Evolutionary conservation across 1,140 invertebrate species (phyloP).

Genomic region (Bombus confusus): DNA sequence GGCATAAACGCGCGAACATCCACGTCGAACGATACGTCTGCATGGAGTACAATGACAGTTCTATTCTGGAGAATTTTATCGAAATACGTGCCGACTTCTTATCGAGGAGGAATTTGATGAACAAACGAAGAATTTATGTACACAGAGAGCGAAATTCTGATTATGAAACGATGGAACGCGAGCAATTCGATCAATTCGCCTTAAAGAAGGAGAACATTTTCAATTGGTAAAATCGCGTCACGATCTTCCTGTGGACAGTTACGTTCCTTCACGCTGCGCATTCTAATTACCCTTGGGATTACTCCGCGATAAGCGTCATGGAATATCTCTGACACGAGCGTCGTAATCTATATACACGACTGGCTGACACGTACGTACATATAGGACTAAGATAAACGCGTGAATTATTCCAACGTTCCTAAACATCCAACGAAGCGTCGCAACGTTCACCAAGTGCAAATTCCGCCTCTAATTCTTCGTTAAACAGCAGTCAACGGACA

Average conservation of each 20-base stretch:
- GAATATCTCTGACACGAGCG: neutral
- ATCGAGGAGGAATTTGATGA: neutral
- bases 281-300: conserved; percentile 25
- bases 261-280: neutral
- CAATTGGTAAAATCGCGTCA: neutral
- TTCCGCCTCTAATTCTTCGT: neutral
- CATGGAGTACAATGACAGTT: too few species aligned
- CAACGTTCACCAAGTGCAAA: neutral
- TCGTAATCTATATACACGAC: conserved; percentile 7
- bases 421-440: neutral
- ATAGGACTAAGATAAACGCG: neutral
- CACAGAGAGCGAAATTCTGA: too few species aligned
- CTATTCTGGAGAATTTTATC: neutral
- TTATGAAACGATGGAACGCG: too few species aligned
- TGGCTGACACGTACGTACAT: neutral
- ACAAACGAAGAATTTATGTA: neutral
- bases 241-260: neutral
- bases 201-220: neutral
- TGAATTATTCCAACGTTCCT: neutral
- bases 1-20: too few species aligned
- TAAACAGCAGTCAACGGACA: neutral
- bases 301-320: conserved; percentile 20
- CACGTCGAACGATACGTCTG: too few species aligned
- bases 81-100: neutral
- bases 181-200: neutral